Evolutionary conservation across 2,113 vertebrate species (phyloP).

Genomic region (Peromyscus polionotus): DNA sequence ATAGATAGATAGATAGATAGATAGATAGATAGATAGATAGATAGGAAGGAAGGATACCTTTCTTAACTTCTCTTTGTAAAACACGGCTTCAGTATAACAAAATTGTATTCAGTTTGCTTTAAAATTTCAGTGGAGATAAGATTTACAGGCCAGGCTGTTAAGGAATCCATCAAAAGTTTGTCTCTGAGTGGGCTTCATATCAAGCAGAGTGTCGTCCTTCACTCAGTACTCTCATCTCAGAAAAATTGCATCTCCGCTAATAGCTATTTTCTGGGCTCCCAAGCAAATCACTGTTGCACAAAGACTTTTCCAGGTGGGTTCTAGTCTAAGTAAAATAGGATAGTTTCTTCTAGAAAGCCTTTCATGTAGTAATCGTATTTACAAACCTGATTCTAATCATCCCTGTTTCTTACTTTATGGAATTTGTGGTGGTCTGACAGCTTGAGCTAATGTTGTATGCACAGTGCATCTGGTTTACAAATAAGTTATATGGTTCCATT

Average conservation of each 20-base stretch:
- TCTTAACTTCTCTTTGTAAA: slow-evolving; percentile 13
- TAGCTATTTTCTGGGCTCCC: neutral
- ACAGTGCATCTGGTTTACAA: slow-evolving; percentile 36
- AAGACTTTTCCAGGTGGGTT: slow-evolving; percentile 11
- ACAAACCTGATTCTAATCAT: slow-evolving; percentile 35
- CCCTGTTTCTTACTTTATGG: slow-evolving; percentile 52
- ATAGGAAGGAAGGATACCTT: neutral
- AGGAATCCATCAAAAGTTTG: slow-evolving; percentile 21
- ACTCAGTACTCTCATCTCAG: slow-evolving; percentile 65
- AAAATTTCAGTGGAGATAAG: slow-evolving; percentile 53
- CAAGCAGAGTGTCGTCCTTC: neutral
- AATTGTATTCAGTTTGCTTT: slow-evolving; percentile 65
- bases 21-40: neutral
- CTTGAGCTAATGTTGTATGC: neutral
- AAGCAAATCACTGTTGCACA: slow-evolving; percentile 37
- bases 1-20: neutral
- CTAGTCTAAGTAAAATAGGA: slow-evolving; percentile 28
- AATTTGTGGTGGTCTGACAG: neutral
- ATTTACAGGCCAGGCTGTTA: neutral
- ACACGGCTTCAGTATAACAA: neutral
- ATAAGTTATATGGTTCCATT: neutral
- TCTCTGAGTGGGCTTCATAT: slow-evolving; percentile 23
- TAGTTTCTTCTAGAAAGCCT: neutral
- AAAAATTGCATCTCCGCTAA: slow-evolving; percentile 42
- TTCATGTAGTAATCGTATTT: slow-evolving; percentile 23